Base-by-base conservation (phyloP, 2,113 vertebrate species). In the Poicephalus gulielmi region DNA sequence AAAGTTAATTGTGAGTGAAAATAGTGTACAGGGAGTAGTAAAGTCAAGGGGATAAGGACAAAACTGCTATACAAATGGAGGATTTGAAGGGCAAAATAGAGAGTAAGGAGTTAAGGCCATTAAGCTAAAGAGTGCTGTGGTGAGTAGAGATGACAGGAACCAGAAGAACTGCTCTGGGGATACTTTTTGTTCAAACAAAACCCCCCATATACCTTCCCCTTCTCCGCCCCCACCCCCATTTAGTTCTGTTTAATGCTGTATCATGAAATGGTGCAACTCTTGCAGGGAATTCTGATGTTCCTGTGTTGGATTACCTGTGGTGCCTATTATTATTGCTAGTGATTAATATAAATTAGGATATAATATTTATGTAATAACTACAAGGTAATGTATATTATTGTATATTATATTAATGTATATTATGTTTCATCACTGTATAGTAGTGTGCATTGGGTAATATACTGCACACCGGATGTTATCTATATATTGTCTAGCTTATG, bases 1-100 rank as follows among this genome's bases (percentile, higher is more conserved):
- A 90, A 96, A 97, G 79, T 93, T 96, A 96, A 96, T 94, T 92
- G 93, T 90, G 92, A 81, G 76, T 90, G 90, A 90, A 96, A 94
- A 90, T 91, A 86, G 66, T 0, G 0, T 67, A 17, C 44, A 19
- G 74, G 46, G 73, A 91, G 71, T 17, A 59, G 77, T 14, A 17
- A 55, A 49, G 46, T 5, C 9, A 2, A 37, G 62, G 64, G 53
- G 17, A 8, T 15, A 23, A 31, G 46, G 82, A 86, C 64, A 80
- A 74, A 90, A 33, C 90, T 93, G 90, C 85, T 67, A 2, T 68
- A n/a, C 12, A 60, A 76, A 28, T 35, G 33, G 43, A 80, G 39
- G 44, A 77, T 44, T 43, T 94, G 69, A 83, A 47, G 30, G 59
- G 64, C 49, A 67, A 52, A 78, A 35, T 9, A 37, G 43, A 44